Base-by-base conservation (phyloP, 2,888 invertebrate genomes). In the Harpalus rufipes region DNA sequence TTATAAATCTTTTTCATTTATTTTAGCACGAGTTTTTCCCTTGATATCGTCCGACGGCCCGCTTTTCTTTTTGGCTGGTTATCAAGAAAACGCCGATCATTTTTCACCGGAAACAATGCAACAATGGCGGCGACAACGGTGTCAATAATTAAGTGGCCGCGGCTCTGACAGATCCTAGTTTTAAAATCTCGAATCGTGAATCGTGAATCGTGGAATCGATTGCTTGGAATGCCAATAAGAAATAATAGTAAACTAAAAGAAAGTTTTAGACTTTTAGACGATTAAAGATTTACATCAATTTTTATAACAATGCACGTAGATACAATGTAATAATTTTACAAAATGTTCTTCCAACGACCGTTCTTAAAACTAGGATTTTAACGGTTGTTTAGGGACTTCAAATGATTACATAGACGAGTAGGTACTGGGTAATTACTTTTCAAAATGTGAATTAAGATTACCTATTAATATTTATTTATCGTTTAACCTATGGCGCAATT, bases 1-100 rank as follows among this genome's bases (percentile, higher is more conserved):
- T 81, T 63, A 81, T 81, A 81, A 81, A 81, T 81, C 81, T 81
- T 81, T 81, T 81, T 81, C 81, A 81, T 81, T 81, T 81, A 81
- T 81, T 81, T 81, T 81, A 65, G 81, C 81, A 51, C 16, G 81
- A 65, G 32, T 61, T 81, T 80, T 80, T 44, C 63, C 63, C 63
- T 18, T 63, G 81, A 81, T 81, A 81, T 81, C 65, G 81, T 78
- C 58, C 58, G 56, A 58, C 78, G 78, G 78, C 7, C 44, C 59
- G 78, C 78, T 78, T 78, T 78, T 78, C 78, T 78, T 78, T 78
- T 59, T 59, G 78, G 56, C 78, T 78, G 59, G 81, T 81, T 81
- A 81, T 81, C 81, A 81, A 63, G 63, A 81, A 81, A 61, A 44
- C 81, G 61, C 61, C 63, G 81, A 65, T 81, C 81, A 81, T 81